Evolutionary conservation across 2,888 invertebrate genomes (phyloP).

Genomic region (Scelioninae gen. 2): DNA sequence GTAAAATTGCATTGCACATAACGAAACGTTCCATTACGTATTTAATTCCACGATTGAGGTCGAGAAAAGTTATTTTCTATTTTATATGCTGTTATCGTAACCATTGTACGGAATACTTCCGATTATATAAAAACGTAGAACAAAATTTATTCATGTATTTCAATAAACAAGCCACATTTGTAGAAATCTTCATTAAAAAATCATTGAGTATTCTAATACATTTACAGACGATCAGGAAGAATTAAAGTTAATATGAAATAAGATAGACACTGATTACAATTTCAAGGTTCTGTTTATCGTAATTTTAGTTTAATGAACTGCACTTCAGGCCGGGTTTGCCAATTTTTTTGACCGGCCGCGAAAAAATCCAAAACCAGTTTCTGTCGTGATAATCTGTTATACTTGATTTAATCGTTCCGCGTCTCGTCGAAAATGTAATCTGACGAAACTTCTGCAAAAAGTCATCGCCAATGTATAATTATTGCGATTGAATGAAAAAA

Average conservation of each 20-base stretch:
- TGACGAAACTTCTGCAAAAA: constrained; percentile 3
- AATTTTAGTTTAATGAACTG: constrained; percentile 47
- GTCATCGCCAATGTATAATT: constrained; percentile 5
- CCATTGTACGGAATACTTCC: constrained; percentile 1
- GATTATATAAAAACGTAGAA: too few relatives aligned
- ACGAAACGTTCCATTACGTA: constrained; percentile 20
- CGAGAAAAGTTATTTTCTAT: constrained; percentile 48
- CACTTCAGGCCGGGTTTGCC: constrained; percentile 5
- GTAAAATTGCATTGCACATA: constrained; percentile 33
- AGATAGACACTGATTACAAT: constrained; percentile 13
- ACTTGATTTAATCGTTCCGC: constrained; percentile 11
- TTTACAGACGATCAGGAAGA: constrained; percentile 32
- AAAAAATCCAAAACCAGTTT: constrained; percentile 21
- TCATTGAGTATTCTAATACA: constrained; percentile 22
- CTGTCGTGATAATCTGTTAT: not conserved
- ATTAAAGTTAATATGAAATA: constrained; percentile 19
- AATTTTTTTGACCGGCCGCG: constrained; percentile 17
- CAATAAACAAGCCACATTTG: constrained; percentile 8
- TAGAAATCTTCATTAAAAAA: not conserved
- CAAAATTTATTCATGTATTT: too few relatives aligned
- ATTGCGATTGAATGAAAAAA: not conserved
- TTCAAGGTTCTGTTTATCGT: constrained; percentile 42
- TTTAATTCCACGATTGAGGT: constrained; percentile 33
- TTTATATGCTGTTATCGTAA: constrained; percentile 32
- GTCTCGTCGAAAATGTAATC: constrained; percentile 6